Conservation (phyloP, 2,888 invertebrate genomes). For the Nomada flava region DNA sequence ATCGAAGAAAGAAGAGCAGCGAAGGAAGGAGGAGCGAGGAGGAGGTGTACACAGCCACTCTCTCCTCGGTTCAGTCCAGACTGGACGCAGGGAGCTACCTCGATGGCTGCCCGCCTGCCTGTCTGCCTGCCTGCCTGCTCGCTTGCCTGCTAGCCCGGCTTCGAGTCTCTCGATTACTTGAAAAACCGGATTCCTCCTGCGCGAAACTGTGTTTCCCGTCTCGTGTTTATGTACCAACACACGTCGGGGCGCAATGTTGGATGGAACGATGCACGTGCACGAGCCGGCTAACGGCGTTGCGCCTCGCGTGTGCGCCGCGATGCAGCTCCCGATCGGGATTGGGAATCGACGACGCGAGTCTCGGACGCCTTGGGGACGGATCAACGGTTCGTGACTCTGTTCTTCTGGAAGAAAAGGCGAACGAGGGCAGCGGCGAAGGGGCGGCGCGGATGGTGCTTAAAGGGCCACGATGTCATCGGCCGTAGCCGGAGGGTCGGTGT, state of each 20-base stretch:
- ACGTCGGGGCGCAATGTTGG: constrained; percentile 43
- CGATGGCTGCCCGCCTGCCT: constrained; percentile 71
- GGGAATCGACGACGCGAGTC: neutral
- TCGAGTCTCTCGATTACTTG: constrained; percentile 80
- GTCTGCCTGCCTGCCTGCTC: constrained; percentile 61
- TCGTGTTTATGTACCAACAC: constrained; percentile 76
- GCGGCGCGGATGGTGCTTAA: constrained; percentile 44
- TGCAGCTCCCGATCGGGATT: constrained; percentile 36
- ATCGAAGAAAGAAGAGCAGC: constrained; percentile 68
- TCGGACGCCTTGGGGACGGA: neutral
- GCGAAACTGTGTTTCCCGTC: constrained; percentile 82
- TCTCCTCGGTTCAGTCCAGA: constrained; percentile 61
- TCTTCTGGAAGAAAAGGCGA: neutral
- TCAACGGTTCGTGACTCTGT: neutral
- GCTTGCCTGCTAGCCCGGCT: constrained; percentile 63
- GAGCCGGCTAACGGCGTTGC: constrained; percentile 33
- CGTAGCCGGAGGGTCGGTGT: constrained; percentile 71
- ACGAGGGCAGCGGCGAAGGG: neutral
- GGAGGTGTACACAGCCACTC: constrained; percentile 73
- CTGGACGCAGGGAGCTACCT: constrained; percentile 64
- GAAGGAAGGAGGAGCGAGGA: constrained; percentile 71
- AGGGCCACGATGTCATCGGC: constrained; percentile 67
- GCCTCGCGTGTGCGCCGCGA: constrained; percentile 18
- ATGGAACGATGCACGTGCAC: constrained; percentile 25
- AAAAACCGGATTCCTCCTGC: constrained; percentile 83